Conservation (phyloP, 2,797 vertebrate genomes). For the Rhynchotus rufescens region DNA sequence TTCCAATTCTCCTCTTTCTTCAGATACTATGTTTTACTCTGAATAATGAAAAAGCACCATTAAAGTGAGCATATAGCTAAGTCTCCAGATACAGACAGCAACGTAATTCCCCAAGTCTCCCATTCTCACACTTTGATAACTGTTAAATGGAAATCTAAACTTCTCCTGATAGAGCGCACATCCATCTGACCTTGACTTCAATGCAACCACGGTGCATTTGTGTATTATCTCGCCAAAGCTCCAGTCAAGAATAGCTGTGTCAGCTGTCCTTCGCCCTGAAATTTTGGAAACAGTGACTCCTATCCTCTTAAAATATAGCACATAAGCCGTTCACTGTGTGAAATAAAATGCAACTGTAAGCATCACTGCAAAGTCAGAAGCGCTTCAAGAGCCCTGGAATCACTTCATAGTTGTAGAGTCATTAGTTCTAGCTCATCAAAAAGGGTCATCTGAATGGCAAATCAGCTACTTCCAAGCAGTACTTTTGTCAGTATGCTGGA, state of each 20-base stretch:
- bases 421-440: neutral
- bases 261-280: neutral
- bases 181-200: neutral
- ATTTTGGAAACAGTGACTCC: constrained; percentile 20
- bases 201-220: neutral
- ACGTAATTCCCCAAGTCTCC: neutral
- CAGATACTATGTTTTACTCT: neutral
- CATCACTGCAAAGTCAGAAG: neutral
- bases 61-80: neutral
- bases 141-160: neutral
- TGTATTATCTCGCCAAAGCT: neutral
- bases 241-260: neutral
- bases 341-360: neutral
- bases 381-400: neutral
- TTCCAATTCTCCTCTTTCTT: neutral
- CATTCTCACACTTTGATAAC: neutral
- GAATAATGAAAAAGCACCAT: neutral
- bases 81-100: neutral
- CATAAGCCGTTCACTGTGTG: neutral
- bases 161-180: neutral
- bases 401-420: neutral
- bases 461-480: neutral
- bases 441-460: neutral
- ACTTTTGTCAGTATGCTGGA: neutral
- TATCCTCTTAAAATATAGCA: neutral